phyloP scores from a whole-genome alignment of 1,140 invertebrate species.

The Danaus plexippus region DNA sequence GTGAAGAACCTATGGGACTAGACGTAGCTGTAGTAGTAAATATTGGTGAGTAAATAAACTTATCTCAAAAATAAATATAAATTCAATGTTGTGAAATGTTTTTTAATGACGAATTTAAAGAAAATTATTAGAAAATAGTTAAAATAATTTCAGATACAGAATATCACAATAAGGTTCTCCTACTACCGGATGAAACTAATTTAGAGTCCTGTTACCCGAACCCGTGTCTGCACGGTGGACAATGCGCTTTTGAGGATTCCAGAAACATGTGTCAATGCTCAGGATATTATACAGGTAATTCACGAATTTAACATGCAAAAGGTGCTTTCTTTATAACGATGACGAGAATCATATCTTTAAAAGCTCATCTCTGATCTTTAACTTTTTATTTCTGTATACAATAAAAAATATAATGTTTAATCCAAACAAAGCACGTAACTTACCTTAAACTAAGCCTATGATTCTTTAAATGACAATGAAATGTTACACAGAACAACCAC shows the following conservation, averaged over 20 bases:
- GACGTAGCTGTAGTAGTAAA: slow-evolving; percentile 67
- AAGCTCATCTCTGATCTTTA: not conserved
- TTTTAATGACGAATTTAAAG: not conserved
- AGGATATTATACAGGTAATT: slow-evolving; percentile 74
- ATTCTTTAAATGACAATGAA: too few relatives aligned
- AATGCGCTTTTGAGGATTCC: slow-evolving; percentile 72
- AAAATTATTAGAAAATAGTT: not conserved
- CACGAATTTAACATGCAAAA: not conserved
- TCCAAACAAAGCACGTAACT: too few relatives aligned
- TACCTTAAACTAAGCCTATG: too few relatives aligned
- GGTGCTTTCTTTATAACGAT: not conserved
- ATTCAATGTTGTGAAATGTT: not conserved
- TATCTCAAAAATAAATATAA: slow-evolving; percentile 4
- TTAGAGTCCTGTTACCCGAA: slow-evolving; percentile 79
- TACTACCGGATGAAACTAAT: slow-evolving; percentile 66
- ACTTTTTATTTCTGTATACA: not conserved
- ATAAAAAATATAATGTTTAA: too few relatives aligned
- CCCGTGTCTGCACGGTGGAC: slow-evolving; percentile 78
- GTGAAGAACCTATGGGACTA: slow-evolving; percentile 58
- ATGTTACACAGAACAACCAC: too few relatives aligned
- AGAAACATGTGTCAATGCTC: slow-evolving; percentile 76
- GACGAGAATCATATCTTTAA: not conserved
- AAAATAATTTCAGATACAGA: slow-evolving; percentile 67
- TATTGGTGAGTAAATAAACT: slow-evolving; percentile 30
- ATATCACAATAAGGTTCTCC: slow-evolving; percentile 74